A percentile compares a stretch with the other conserved stretches of the same genome.
phyloP scores from a whole-genome alignment of 1,140 invertebrate species.

The Helicoverpa zea region DNA sequence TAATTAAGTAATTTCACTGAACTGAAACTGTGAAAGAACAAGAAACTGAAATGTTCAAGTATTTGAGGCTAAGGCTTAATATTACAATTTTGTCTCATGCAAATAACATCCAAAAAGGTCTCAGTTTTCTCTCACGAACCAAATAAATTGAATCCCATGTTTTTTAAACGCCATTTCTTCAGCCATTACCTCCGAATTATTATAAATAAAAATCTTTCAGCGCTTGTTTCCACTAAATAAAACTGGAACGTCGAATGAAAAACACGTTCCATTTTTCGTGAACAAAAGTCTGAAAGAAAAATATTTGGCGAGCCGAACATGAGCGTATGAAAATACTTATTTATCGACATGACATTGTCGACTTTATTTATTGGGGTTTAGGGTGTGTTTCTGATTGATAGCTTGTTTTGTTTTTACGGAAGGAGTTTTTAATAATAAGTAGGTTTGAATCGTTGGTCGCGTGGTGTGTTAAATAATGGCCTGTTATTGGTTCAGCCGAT shows the following conservation, averaged over 20 bases:
- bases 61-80: too few species aligned
- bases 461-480: constrained; percentile 2
- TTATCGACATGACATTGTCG: not conserved
- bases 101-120: too few species aligned
- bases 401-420: constrained; percentile 24
- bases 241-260: constrained; percentile 50
- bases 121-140: not conserved
- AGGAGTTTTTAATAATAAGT: constrained; percentile 39
- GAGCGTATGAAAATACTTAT: constrained; percentile 21
- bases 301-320: constrained; percentile 57
- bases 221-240: constrained; percentile 47
- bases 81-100: too few species aligned
- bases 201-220: constrained; percentile 45
- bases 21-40: too few species aligned
- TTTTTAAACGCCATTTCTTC: constrained; percentile 31
- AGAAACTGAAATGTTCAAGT: too few species aligned
- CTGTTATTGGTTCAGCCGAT: constrained; percentile 25
- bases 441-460: constrained; percentile 22
- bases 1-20: too few species aligned
- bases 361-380: not conserved
- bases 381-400: not conserved
- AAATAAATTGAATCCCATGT: constrained; percentile 16
- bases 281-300: constrained; percentile 52
- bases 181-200: constrained; percentile 13
- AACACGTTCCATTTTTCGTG: constrained; percentile 52